Conservation (phyloP, 2,113 vertebrate species). For the human region GRCh38 chr16:79387501-79388000, state of each 20-base stretch:
- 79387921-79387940: not conserved
- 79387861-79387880: not conserved
- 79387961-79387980: not conserved
- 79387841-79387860: not conserved
- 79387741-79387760: not conserved
- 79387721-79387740: not conserved
- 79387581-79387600: fast-evolving
- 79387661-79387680: not conserved
- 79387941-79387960: not conserved
- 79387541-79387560: not conserved
- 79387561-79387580: not conserved
- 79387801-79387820: not conserved
- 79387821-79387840: not conserved
- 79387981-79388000: not conserved
- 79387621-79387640: conserved; percentile 37
- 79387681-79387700: not conserved
- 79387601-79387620: not conserved
- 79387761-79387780: not conserved
- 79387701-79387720: not conserved
- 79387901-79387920: not conserved
- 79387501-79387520: not conserved
- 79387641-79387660: not conserved
- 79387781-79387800: not conserved
- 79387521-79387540: not conserved
- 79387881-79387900: not conserved